These are phyloP conservation scores for Grallaria varia DNA, from an alignment of 2,113 vertebrate genomes.

Conservation along the genomic window DNA sequence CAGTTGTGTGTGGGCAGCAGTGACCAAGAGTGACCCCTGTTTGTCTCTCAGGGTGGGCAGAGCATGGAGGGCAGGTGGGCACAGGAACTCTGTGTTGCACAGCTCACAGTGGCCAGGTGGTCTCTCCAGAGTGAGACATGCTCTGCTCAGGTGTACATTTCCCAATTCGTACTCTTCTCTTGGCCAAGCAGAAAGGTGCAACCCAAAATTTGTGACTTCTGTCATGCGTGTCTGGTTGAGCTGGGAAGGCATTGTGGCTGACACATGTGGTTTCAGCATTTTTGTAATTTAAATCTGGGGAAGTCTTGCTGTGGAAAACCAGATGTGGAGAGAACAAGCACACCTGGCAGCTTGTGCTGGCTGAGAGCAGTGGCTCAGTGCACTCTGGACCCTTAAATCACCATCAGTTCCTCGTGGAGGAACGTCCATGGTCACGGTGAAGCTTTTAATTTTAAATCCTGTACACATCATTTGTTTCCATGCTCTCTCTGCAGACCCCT, in stretches of 20 bases:
- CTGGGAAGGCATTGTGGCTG: neutral
- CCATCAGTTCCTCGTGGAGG: neutral
- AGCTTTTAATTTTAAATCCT: neutral
- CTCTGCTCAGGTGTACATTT: neutral
- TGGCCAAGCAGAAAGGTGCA: neutral
- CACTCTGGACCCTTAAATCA: neutral
- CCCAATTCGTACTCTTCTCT: neutral
- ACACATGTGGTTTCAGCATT: neutral
- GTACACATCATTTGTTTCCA: neutral
- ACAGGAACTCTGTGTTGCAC: neutral
- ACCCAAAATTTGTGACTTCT: neutral
- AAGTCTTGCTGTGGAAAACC: conserved; percentile 1
- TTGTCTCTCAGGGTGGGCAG: neutral
- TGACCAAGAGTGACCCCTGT: neutral
- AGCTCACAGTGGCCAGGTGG: neutral
- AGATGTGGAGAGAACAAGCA: conserved; percentile 3
- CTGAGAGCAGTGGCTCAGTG: neutral
- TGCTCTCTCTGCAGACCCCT: neutral
- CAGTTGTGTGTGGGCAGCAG: neutral
- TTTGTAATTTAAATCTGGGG: neutral
- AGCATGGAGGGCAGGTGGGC: neutral
- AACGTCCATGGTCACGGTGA: neutral
- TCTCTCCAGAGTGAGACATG: neutral
- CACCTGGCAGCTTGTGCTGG: neutral
- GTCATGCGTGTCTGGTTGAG: neutral